A percentile compares a stretch with the other conserved stretches of the same genome.
Evolutionary conservation across 92 coral and sea anemone genomes (phyloP).

Genomic region (Parazoanthus darwini): DNA sequence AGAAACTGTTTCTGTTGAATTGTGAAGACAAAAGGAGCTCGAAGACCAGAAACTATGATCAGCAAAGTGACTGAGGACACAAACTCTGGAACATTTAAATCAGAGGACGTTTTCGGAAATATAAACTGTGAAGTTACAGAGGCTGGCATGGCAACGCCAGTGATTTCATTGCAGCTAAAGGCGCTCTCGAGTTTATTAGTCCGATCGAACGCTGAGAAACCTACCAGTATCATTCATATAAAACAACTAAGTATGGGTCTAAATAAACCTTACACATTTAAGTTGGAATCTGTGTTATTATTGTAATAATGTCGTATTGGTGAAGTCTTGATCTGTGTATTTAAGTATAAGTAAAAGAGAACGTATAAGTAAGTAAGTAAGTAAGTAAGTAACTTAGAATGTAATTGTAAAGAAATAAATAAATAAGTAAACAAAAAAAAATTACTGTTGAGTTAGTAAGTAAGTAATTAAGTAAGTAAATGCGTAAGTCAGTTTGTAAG

Average conservation of each 20-base stretch:
- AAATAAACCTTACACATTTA: not conserved
- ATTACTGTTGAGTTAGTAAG: not conserved
- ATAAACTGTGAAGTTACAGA: too few species aligned
- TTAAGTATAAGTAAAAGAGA: not conserved
- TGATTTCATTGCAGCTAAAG: too few species aligned
- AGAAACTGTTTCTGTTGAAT: not conserved
- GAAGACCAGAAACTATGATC: not conserved
- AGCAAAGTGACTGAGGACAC: too few species aligned
- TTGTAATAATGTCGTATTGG: not conserved
- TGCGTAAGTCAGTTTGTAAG: too few species aligned
- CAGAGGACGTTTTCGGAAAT: not conserved
- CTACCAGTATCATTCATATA: too few species aligned
- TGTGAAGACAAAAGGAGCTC: not conserved
- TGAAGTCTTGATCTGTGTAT: too few species aligned
- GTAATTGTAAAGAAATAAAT: too few species aligned
- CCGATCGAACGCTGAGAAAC: too few species aligned
- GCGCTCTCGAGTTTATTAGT: too few species aligned
- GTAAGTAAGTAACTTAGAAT: not conserved
- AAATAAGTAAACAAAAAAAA: too few species aligned
- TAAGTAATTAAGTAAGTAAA: not conserved
- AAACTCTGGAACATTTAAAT: too few species aligned
- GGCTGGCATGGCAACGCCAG: too few species aligned
- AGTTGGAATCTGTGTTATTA: not conserved
- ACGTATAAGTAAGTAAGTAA: not conserved
- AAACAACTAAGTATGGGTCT: not conserved